Conservation (phyloP, 2,888 invertebrate genomes). For the Caenorhabditis sp. region DNA sequence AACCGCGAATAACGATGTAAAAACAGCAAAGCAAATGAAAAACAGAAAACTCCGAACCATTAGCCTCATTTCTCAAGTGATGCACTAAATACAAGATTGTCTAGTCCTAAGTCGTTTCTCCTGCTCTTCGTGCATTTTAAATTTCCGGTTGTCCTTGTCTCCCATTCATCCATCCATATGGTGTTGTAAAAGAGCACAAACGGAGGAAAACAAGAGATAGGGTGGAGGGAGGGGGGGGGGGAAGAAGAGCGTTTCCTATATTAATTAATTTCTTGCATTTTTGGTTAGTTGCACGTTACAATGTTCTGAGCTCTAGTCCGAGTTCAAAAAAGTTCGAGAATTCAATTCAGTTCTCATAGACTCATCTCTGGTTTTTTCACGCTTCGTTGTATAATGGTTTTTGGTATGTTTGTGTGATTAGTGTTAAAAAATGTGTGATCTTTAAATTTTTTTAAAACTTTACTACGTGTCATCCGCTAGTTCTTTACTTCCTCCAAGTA, state of each 20-base stretch:
- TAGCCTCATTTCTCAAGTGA: slow-evolving; percentile 14
- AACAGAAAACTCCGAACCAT: slow-evolving; percentile 25
- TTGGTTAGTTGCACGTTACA: too few species aligned
- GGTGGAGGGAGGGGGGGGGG: neutral
- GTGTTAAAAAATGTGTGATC: too few species aligned
- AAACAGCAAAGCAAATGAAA: slow-evolving; percentile 31
- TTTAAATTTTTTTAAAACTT: too few species aligned
- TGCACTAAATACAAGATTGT: neutral
- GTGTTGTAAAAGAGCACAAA: slow-evolving; percentile 14
- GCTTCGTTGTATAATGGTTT: too few species aligned
- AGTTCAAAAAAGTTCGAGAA: too few species aligned
- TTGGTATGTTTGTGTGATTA: too few species aligned
- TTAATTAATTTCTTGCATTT: neutral
- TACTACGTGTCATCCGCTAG: too few species aligned
- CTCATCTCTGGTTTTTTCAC: too few species aligned
- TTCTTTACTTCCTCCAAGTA: too few species aligned
- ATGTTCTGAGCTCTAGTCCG: too few species aligned
- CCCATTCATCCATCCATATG: slow-evolving; percentile 30
- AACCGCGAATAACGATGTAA: slow-evolving; percentile 33
- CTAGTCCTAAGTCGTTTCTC: slow-evolving; percentile 2
- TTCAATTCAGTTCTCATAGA: too few species aligned
- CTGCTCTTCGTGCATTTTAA: slow-evolving; percentile 44
- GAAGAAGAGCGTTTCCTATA: neutral
- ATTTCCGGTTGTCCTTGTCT: slow-evolving; percentile 16
- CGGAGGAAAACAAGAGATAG: neutral